These are phyloP conservation scores for Netelia inedita DNA, from an alignment of 2,888 invertebrate species.

Conservation along the genomic window DNA sequence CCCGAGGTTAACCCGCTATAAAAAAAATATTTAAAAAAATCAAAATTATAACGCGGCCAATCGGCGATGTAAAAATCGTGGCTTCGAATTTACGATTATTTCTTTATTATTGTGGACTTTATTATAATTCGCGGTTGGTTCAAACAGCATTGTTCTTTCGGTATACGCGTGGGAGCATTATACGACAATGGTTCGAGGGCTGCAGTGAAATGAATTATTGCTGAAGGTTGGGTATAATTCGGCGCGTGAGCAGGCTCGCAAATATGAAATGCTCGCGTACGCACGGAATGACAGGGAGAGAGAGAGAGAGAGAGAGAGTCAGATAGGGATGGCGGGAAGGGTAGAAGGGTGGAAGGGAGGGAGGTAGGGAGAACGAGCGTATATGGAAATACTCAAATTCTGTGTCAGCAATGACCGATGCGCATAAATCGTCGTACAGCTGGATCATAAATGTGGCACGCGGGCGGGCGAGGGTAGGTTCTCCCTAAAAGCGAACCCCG, in stretches of 20 bases:
- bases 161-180: background rate
- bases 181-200: slow-evolving; percentile 22
- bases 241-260: slow-evolving; percentile 22
- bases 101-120: too few relatives aligned
- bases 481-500: slow-evolving; percentile 1
- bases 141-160: too few relatives aligned
- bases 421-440: slow-evolving; percentile 58
- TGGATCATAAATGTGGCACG: slow-evolving; percentile 55
- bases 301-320: slow-evolving; percentile 37
- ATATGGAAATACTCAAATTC: slow-evolving; percentile 50
- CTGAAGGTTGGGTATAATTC: slow-evolving; percentile 52
- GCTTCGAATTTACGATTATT: too few relatives aligned
- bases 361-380: slow-evolving; percentile 10
- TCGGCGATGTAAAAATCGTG: too few relatives aligned
- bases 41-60: too few relatives aligned
- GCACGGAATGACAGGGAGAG: slow-evolving; percentile 7
- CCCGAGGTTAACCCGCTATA: too few relatives aligned
- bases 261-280: background rate
- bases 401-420: slow-evolving; percentile 64
- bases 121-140: too few relatives aligned
- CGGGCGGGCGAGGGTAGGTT: slow-evolving; percentile 3
- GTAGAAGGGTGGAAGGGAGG: background rate
- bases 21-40: too few relatives aligned
- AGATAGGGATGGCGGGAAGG: background rate
- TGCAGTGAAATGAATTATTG: slow-evolving; percentile 45